phyloP scores from a whole-genome alignment of 92 coral and sea anemone genomes.

The Phenganax marumi region DNA sequence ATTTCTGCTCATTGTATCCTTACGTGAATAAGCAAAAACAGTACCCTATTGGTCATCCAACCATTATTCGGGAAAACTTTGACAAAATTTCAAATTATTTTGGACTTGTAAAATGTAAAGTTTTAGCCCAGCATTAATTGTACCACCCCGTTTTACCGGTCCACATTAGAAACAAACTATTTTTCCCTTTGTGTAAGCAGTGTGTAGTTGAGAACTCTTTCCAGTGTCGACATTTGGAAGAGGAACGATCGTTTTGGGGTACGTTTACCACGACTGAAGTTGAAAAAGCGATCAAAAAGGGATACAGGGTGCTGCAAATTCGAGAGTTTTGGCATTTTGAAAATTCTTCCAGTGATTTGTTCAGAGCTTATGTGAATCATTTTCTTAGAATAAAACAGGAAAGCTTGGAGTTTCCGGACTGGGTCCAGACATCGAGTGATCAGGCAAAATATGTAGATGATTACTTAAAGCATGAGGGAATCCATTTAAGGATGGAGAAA shows the following conservation, averaged over 20 bases:
- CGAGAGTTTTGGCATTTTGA: constrained; percentile 27
- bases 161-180: not conserved
- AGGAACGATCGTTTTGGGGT: not conserved
- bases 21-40: constrained; percentile 4
- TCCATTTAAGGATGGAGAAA: not conserved
- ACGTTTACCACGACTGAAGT: constrained; percentile 28
- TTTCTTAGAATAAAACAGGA: constrained; percentile 51
- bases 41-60: constrained; percentile 35
- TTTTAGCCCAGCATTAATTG: not conserved
- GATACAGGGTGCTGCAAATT: not conserved
- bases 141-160: constrained; percentile 1
- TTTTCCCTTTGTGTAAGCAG: constrained; percentile 18
- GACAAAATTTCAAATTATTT: constrained; percentile 28
- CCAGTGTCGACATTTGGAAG: not conserved
- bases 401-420: constrained; percentile 31
- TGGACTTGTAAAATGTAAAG: constrained; percentile 46
- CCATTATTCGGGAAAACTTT: constrained; percentile 32
- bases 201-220: constrained; percentile 5
- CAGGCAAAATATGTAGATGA: constrained; percentile 9
- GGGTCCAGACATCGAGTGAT: not conserved
- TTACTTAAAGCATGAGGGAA: constrained; percentile 9
- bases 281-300: not conserved
- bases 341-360: constrained; percentile 18
- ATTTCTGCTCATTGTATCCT: constrained; percentile 20
- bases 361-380: constrained; percentile 40